Percentiles rank a stretch among this genome's conserved stretches.
phyloP scores from a whole-genome alignment of 2,797 vertebrate genomes.

The Chelonia mydas region DNA sequence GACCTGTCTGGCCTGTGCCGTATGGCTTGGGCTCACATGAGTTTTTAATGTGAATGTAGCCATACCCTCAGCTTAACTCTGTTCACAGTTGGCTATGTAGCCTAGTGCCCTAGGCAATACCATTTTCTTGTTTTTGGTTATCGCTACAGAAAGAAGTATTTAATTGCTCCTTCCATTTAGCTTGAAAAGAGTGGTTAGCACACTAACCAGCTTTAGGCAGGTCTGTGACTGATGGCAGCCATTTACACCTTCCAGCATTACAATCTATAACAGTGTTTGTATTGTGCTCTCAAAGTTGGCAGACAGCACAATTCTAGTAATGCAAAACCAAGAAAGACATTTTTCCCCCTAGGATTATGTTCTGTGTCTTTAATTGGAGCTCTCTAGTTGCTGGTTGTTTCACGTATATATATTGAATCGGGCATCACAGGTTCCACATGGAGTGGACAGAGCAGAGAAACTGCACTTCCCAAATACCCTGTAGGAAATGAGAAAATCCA shows the following conservation, averaged over 20 bases:
- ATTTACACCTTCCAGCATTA: background rate
- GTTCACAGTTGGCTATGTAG: background rate
- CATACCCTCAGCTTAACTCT: background rate
- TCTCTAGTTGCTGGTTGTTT: background rate
- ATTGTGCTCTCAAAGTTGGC: background rate
- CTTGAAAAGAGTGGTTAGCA: background rate
- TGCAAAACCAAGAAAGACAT: background rate
- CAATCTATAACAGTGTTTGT: background rate
- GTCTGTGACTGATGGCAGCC: background rate
- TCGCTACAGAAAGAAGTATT: background rate
- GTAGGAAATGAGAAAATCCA: background rate
- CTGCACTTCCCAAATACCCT: background rate
- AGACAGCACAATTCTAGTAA: background rate
- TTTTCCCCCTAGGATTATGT: background rate
- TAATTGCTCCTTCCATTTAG: background rate
- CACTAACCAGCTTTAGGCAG: background rate
- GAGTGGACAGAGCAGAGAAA: background rate
- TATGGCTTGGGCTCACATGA: too few relatives aligned
- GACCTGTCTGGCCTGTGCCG: background rate
- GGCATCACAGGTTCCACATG: background rate
- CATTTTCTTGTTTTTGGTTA: background rate
- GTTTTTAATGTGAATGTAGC: background rate
- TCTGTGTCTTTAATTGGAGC: background rate
- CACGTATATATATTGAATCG: background rate
- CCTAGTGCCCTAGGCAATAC: background rate